Evolutionary conservation across 2,888 invertebrate species (phyloP).

Genomic region (Thymelicus lineola): DNA sequence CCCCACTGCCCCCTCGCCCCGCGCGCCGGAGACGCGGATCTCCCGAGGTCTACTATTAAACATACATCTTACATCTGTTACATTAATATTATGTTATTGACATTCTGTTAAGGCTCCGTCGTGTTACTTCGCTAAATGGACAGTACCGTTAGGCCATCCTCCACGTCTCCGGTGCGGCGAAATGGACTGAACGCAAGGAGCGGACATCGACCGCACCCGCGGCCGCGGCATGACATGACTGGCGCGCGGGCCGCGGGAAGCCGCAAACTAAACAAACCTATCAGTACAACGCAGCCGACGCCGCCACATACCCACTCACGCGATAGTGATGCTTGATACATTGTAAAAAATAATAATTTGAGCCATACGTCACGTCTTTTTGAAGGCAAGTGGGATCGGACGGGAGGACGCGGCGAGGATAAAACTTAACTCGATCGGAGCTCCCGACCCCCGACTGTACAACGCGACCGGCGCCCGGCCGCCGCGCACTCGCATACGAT

Average conservation of each 20-base stretch:
- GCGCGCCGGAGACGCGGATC: conserved; percentile 13
- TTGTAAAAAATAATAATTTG: conserved; percentile 33
- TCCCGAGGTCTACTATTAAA: conserved; percentile 16
- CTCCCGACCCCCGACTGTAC: conserved; percentile 62
- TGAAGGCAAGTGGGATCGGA: conserved; percentile 27
- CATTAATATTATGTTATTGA: conserved; percentile 29
- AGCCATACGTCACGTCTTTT: conserved; percentile 38
- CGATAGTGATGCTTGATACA: conserved; percentile 31
- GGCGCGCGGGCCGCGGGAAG: conserved; percentile 8
- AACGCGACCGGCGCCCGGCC: conserved; percentile 50
- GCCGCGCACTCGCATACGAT: conserved; percentile 18
- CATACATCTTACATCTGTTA: conserved; percentile 27
- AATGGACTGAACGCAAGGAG: background rate
- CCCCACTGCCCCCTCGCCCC: too few relatives aligned
- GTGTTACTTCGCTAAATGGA: conserved; percentile 27
- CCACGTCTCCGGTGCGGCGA: conserved; percentile 8
- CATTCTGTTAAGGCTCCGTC: conserved; percentile 29
- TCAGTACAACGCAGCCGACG: conserved; percentile 49
- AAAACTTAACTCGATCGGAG: conserved; percentile 54
- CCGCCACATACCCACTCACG: conserved; percentile 32
- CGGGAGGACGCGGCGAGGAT: conserved; percentile 27
- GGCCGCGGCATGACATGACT: background rate
- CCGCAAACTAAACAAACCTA: conserved; percentile 50
- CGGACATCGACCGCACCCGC: conserved; percentile 20
- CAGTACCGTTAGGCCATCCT: conserved; percentile 27